Conservation (phyloP, 2,113 vertebrate species). For the Lipophrys pholis region DNA sequence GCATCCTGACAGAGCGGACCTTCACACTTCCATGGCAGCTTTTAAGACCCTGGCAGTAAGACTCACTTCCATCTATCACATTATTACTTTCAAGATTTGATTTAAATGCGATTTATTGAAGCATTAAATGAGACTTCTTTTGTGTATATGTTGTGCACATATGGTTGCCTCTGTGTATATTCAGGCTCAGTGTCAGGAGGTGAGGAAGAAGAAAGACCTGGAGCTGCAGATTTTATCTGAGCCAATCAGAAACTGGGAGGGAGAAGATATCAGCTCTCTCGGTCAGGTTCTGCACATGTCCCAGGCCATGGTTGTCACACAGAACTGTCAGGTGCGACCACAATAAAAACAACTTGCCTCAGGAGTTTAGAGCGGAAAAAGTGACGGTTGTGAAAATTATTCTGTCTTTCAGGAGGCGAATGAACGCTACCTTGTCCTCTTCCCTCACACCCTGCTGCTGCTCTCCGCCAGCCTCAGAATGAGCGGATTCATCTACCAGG, state of each 20-base stretch:
- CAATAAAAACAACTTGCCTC: too few relatives aligned
- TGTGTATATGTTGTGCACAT: neutral
- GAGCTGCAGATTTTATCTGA: slow-evolving; percentile 95
- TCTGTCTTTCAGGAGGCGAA: slow-evolving; percentile 88
- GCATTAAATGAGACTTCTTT: neutral
- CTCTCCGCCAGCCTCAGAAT: slow-evolving; percentile 95
- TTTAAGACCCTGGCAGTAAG: slow-evolving; percentile 95
- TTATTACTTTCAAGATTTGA: too few relatives aligned
- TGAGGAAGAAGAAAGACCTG: slow-evolving; percentile 94
- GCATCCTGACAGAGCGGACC: slow-evolving; percentile 92
- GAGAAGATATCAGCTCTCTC: slow-evolving; percentile 91
- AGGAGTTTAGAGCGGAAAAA: neutral
- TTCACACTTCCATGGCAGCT: slow-evolving; percentile 90
- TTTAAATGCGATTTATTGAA: too few relatives aligned
- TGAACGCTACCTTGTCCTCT: slow-evolving; percentile 94
- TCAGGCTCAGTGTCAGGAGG: slow-evolving; percentile 93
- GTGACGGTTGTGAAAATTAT: neutral
- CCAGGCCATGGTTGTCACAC: slow-evolving; percentile 89
- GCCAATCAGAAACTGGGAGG: slow-evolving; percentile 95
- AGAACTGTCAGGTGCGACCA: slow-evolving; percentile 88
- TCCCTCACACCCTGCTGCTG: slow-evolving; percentile 92
- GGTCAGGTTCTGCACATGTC: slow-evolving; percentile 94
- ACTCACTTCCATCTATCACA: neutral
- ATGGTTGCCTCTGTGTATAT: slow-evolving; percentile 16
- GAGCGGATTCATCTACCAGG: slow-evolving; percentile 99